These are phyloP conservation scores for Neogale vison DNA, from an alignment of 2,113 vertebrate genomes.

Conservation along the genomic window DNA sequence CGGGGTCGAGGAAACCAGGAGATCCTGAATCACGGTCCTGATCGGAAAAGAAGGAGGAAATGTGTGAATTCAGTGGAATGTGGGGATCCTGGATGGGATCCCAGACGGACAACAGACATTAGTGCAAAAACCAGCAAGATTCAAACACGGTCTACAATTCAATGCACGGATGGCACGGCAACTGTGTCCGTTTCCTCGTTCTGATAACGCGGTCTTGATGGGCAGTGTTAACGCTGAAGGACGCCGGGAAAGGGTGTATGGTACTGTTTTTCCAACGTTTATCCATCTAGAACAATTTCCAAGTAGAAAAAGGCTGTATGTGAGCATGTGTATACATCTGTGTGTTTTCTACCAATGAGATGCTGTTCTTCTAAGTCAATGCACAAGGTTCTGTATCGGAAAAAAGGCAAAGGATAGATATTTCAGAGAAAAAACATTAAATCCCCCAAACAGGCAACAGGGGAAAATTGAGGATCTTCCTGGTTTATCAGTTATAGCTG, in stretches of 20 bases:
- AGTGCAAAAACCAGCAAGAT: background rate
- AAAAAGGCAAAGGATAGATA: background rate
- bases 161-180: accelerated
- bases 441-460: background rate
- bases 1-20: background rate
- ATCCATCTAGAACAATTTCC: background rate
- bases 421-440: background rate
- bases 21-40: background rate
- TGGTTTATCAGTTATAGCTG: background rate
- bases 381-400: background rate
- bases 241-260: background rate
- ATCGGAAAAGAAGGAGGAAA: background rate
- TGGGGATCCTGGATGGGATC: background rate
- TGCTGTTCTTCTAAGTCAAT: background rate
- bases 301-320: background rate
- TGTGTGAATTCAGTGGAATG: background rate
- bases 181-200: background rate
- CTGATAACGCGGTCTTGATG: background rate
- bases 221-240: too few species aligned
- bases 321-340: accelerated
- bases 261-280: background rate
- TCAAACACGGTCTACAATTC: background rate
- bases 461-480: background rate
- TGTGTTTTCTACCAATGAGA: background rate
- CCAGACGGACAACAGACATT: background rate